These are phyloP conservation scores for Albula goreensis DNA, from an alignment of 2,113 vertebrate genomes.

Conservation along the genomic window DNA sequence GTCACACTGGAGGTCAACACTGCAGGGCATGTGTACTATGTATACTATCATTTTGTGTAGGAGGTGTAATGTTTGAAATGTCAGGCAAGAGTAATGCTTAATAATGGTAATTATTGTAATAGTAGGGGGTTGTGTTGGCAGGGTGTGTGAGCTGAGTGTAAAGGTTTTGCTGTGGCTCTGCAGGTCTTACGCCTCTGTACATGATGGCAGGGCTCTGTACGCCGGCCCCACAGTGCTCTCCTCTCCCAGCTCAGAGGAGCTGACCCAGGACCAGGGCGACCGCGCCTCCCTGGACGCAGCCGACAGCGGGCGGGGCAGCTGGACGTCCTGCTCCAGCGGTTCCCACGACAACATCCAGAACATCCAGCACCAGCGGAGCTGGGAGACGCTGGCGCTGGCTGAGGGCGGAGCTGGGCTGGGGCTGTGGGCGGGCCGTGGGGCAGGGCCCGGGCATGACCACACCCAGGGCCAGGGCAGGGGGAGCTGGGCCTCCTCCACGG, in stretches of 20 bases:
- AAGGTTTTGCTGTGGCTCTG: neutral
- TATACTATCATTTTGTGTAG: no score
- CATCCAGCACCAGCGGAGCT: slow-evolving; percentile 94
- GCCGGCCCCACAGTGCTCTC: slow-evolving; percentile 83
- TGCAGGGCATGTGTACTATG: no score
- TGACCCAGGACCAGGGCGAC: slow-evolving; percentile 95
- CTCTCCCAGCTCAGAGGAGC: slow-evolving; percentile 92
- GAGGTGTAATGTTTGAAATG: no score
- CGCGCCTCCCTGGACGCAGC: slow-evolving; percentile 92
- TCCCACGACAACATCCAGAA: slow-evolving; percentile 98
- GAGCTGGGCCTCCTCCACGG: slow-evolving; percentile 91
- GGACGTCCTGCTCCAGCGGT: slow-evolving; percentile 97
- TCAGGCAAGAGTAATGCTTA: no score
- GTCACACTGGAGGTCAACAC: no score
- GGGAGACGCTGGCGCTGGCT: slow-evolving; percentile 86
- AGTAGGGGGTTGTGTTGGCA: neutral
- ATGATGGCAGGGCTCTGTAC: slow-evolving; percentile 87
- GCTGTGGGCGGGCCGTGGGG: slow-evolving; percentile 74
- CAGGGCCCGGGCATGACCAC: slow-evolving; percentile 78
- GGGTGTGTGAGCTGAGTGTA: neutral
- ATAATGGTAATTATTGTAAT: no score
- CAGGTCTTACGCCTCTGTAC: slow-evolving; percentile 85
- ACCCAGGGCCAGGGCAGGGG: slow-evolving; percentile 80
- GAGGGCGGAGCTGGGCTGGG: slow-evolving; percentile 66
- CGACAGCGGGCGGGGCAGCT: slow-evolving; percentile 95